phyloP scores from a whole-genome alignment of 2,888 invertebrate species.

The Magallana nippona region DNA sequence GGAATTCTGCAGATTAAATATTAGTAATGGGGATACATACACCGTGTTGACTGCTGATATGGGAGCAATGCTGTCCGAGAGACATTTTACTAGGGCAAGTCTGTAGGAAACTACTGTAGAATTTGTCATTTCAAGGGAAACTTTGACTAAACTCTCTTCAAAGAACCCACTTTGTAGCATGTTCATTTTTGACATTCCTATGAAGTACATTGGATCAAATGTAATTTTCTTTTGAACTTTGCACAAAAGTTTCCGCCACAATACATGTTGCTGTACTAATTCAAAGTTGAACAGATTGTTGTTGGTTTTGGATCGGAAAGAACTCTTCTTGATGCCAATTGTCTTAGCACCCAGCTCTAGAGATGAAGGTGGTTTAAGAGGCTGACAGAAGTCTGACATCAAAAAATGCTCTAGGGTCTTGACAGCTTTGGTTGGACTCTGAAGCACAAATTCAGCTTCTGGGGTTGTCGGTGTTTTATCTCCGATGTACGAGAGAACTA shows the following conservation, averaged over 20 bases:
- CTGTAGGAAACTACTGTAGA: slow-evolving; percentile 49
- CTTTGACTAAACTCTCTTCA: slow-evolving; percentile 70
- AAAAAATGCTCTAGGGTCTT: slow-evolving; percentile 57
- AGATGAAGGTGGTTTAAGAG: slow-evolving; percentile 55
- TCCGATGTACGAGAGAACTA: slow-evolving; percentile 66
- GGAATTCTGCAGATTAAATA: slow-evolving; percentile 68
- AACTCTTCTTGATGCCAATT: slow-evolving; percentile 42
- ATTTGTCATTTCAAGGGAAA: slow-evolving; percentile 54
- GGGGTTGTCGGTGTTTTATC: slow-evolving; percentile 53
- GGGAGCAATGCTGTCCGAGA: slow-evolving; percentile 61
- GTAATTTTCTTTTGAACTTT: slow-evolving; percentile 61
- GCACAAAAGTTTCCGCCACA: slow-evolving; percentile 67
- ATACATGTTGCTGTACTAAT: slow-evolving; percentile 67
- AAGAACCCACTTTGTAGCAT: slow-evolving; percentile 71
- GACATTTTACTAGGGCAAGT: slow-evolving; percentile 68
- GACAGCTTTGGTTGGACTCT: slow-evolving; percentile 47
- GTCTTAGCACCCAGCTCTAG: slow-evolving; percentile 54
- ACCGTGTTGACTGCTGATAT: slow-evolving; percentile 59
- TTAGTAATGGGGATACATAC: slow-evolving; percentile 71
- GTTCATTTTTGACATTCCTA: slow-evolving; percentile 69
- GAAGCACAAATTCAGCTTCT: slow-evolving; percentile 44
- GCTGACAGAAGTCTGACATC: slow-evolving; percentile 69
- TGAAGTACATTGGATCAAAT: slow-evolving; percentile 69
- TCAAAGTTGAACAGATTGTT: slow-evolving; percentile 54
- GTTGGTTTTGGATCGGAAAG: slow-evolving; percentile 30